These are phyloP conservation scores for Galaxias olidus DNA, from an alignment of 2,797 vertebrate genomes.

Conservation along the genomic window DNA sequence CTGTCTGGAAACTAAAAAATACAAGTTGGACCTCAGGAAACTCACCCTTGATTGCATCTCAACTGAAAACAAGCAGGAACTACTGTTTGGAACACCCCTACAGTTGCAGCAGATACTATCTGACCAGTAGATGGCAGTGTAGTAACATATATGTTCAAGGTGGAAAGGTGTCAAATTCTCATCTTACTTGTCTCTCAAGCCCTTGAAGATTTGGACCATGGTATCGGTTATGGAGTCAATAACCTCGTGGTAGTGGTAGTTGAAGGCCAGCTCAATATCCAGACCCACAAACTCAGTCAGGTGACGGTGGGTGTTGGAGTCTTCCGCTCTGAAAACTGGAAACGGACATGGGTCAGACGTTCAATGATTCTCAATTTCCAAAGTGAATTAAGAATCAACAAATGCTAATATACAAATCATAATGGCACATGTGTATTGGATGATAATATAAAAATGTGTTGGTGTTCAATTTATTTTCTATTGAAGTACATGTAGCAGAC, in stretches of 20 bases:
- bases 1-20: conserved; percentile 87
- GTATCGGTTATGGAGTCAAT: conserved; percentile 95
- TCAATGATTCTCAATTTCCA: too few species aligned
- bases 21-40: too few species aligned
- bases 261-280: conserved; percentile 99
- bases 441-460: background rate
- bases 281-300: conserved; percentile 98
- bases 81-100: background rate
- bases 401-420: too few species aligned
- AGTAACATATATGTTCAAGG: conserved; percentile 17
- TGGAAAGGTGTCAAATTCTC: background rate
- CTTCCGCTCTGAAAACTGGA: conserved; percentile 97
- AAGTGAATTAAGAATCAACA: too few species aligned
- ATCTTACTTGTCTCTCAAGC: conserved; percentile 91
- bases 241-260: conserved; percentile 98
- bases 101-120: conserved; percentile 4
- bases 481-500: background rate
- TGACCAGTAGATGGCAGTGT: conserved; percentile 59
- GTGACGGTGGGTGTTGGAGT: conserved; percentile 98
- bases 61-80: too few species aligned
- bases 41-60: too few species aligned
- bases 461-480: too few species aligned
- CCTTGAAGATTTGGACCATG: conserved; percentile 98
- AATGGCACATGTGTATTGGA: conserved; percentile 2
- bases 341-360: too few species aligned